These are phyloP conservation scores for Parazoanthus atlanticus DNA, from an alignment of 92 coral and sea anemone species.

Conservation along the genomic window DNA sequence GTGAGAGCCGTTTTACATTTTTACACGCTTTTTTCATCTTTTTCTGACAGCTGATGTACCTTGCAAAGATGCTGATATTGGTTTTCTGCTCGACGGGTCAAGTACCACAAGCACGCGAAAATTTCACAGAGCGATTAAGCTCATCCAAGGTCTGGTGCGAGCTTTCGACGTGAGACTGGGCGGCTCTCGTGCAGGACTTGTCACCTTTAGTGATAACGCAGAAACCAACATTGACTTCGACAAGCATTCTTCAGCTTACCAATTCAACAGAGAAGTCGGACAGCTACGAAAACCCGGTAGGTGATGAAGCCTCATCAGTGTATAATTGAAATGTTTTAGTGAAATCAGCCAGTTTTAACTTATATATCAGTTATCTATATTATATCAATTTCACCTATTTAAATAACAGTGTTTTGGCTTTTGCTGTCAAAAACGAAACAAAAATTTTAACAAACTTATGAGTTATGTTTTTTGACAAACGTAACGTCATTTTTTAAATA, in stretches of 20 bases:
- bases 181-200: constrained; percentile 38
- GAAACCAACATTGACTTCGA: constrained; percentile 19
- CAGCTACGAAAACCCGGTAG: background rate
- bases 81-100: constrained; percentile 35
- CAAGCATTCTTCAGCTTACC: background rate
- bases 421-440: too few relatives aligned
- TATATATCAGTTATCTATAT: too few relatives aligned
- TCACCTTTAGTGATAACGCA: constrained; percentile 13
- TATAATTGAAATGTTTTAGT: background rate
- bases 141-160: background rate
- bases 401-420: too few relatives aligned
- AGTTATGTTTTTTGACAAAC: too few relatives aligned
- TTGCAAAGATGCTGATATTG: constrained; percentile 13
- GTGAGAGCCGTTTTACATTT: background rate
- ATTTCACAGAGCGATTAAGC: background rate
- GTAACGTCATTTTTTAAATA: too few relatives aligned
- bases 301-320: background rate
- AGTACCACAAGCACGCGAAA: background rate
- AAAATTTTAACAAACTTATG: too few relatives aligned
- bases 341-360: too few relatives aligned
- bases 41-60: background rate
- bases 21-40: background rate
- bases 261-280: constrained; percentile 15
- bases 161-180: constrained; percentile 13
- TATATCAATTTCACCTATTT: too few relatives aligned